Base-by-base conservation (phyloP, 1,140 invertebrate genomes). In the Papilio polyxenes region DNA sequence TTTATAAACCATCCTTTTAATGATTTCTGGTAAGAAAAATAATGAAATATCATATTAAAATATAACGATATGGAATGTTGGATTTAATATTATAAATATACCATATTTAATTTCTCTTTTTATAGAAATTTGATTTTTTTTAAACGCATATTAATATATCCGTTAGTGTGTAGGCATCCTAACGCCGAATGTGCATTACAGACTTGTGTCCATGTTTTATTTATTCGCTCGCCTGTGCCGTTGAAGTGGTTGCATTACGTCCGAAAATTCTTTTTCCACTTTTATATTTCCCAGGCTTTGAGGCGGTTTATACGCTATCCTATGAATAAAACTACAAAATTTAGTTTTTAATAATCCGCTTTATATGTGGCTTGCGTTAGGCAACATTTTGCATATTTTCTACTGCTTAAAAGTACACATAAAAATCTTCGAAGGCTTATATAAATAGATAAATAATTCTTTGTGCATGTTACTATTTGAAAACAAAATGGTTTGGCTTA, bases 181-280 rank as follows among this genome's bases (percentile, higher is more conserved):
- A 83, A 80, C 77, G 80, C 80, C 75, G 83, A 84, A 82, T 86
- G 87, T 89, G 87, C 88, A 90, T 90, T 92, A 91, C 87, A 80
- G 82, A 83, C 74, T 84, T 51, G 80, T 83, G 84, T 87, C 88
- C 87, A 90, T 92, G 87, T 93, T 92, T 93, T 92, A 92, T 93
- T 93, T 93, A 92, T 92, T 85, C 85, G 85, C 86, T 83, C 87
- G 87, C 85, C 86, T 87, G 86, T 89, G 82, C 82, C 83, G 82
- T 83, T 85, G 89, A 89, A 92, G 87, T 90, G 88, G 86, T 83
- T 87, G 87, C 87, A 93, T 92, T 91, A 91, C 88, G 87, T 85
- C 85, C 84, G 86, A 89, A 89, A 88, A 88, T 87, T 86, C 85
- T 83, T 85, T 83, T 85, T 84, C 78, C 83, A 44, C 72, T 76